Conservation (phyloP, 2,888 invertebrate genomes). For the Rambutsinella grinnellia region DNA sequence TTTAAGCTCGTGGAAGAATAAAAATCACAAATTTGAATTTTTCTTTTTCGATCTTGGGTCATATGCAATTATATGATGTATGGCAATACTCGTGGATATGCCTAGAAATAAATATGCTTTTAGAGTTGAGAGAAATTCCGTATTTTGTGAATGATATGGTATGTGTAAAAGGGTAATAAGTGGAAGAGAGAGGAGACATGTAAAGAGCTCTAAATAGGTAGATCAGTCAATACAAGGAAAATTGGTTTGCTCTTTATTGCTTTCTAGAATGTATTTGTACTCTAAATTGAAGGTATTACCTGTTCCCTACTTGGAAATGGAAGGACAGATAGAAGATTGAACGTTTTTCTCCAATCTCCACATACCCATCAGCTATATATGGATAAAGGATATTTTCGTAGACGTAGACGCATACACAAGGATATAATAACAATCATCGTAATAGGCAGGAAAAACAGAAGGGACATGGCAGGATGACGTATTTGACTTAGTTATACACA, state of each 20-base stretch:
- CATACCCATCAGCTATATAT: neutral
- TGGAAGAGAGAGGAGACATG: neutral
- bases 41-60: too few relatives aligned
- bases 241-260: constrained; percentile 10
- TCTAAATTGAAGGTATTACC: neutral
- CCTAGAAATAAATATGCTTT: too few relatives aligned
- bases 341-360: constrained; percentile 5
- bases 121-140: too few relatives aligned
- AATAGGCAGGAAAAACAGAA: neutral
- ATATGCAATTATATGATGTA: too few relatives aligned
- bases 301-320: neutral
- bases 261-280: neutral
- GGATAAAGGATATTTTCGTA: neutral
- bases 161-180: neutral
- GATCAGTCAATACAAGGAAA: constrained; percentile 13
- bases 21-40: too few relatives aligned
- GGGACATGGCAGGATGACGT: constrained; percentile 15
- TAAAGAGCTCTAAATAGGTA: neutral
- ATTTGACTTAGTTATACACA: constrained; percentile 21
- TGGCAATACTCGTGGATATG: too few relatives aligned
- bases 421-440: neutral
- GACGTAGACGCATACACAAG: neutral
- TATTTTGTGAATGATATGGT: too few relatives aligned
- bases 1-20: too few relatives aligned
- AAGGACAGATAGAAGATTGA: constrained; percentile 3